Percentiles rank a stretch among this genome's conserved stretches.
Evolutionary conservation across 2,113 vertebrate species (phyloP).

Genomic region (Pseudorasbora parva): DNA sequence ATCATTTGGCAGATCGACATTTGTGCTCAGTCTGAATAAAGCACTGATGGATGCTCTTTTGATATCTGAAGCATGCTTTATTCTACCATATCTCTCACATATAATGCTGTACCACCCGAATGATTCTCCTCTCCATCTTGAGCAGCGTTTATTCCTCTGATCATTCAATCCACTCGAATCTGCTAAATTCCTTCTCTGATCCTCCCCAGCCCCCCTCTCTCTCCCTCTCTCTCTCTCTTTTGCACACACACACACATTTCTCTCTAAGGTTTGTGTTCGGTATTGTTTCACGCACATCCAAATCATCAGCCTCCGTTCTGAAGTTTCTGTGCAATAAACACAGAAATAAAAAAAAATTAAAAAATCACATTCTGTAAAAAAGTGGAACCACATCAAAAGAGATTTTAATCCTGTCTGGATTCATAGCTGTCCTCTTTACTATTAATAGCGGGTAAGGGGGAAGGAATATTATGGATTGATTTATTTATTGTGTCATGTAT

Average conservation of each 20-base stretch:
- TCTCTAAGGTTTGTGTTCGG: conserved; percentile 58
- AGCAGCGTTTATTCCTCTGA: conserved; percentile 54
- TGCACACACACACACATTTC: conserved; percentile 28
- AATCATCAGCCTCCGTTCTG: conserved; percentile 43
- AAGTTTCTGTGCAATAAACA: conserved; percentile 60
- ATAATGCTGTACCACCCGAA: conserved; percentile 60
- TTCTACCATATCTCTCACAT: conserved; percentile 38
- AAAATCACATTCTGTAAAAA: conserved; percentile 69
- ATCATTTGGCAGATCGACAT: conserved; percentile 32
- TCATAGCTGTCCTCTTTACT: conserved; percentile 74
- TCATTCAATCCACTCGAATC: conserved; percentile 61
- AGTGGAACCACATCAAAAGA: conserved; percentile 79
- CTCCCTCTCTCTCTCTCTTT: neutral
- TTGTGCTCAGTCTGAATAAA: conserved; percentile 29
- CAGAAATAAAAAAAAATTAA: conserved; percentile 27
- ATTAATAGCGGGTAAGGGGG: conserved; percentile 73
- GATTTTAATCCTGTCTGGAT: conserved; percentile 78
- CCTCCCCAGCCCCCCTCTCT: conserved; percentile 45
- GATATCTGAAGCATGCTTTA: conserved; percentile 62
- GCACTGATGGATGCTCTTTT: conserved; percentile 60
- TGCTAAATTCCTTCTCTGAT: conserved; percentile 54
- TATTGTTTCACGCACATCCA: conserved; percentile 50
- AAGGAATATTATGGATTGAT: conserved; percentile 71
- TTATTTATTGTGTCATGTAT: conserved; percentile 73
- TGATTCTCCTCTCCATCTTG: conserved; percentile 59